Percentiles rank a stretch among this genome's conserved stretches.
These are phyloP conservation scores for Chouioia cunea DNA, from an alignment of 2,888 invertebrate genomes.

Conservation along the genomic window DNA sequence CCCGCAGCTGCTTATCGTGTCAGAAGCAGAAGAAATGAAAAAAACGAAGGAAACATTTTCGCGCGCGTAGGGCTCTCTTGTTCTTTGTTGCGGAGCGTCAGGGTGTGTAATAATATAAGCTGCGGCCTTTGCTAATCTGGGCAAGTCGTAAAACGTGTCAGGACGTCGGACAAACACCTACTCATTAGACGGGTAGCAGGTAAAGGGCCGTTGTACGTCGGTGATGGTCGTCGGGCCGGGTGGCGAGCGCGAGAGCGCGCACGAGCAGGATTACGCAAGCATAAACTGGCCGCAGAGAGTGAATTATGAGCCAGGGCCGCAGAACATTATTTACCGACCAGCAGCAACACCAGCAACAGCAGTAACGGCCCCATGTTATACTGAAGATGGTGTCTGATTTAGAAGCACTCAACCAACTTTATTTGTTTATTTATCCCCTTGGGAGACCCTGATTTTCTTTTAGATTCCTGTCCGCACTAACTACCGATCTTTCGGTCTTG, in stretches of 20 bases:
- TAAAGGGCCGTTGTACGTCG: constrained; percentile 52
- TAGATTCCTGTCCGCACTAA: constrained; percentile 20
- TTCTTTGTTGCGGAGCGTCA: background rate
- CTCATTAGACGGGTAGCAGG: constrained; percentile 63
- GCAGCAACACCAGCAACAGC: constrained; percentile 36
- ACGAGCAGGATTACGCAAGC: constrained; percentile 60
- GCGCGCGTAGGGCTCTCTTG: constrained; percentile 4
- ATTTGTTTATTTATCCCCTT: constrained; percentile 45
- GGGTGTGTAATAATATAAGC: background rate
- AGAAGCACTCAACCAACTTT: constrained; percentile 50
- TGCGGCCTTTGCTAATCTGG: constrained; percentile 61
- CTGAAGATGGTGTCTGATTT: constrained; percentile 36
- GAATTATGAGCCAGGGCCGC: constrained; percentile 61
- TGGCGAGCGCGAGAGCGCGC: constrained; percentile 28
- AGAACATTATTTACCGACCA: constrained; percentile 63
- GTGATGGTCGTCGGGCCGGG: constrained; percentile 42
- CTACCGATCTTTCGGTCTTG: background rate
- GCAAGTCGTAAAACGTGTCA: constrained; percentile 66
- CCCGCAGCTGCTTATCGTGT: constrained; percentile 14
- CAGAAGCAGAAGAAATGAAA: constrained; percentile 9
- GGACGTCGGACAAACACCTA: constrained; percentile 67
- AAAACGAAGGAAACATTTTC: constrained; percentile 17
- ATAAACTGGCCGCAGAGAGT: constrained; percentile 60
- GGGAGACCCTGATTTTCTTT: constrained; percentile 28
- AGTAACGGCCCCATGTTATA: background rate